Percentiles rank a stretch among this genome's conserved stretches.
phyloP scores from a whole-genome alignment of 1,140 invertebrate genomes.

The Branchinecta lindahli region DNA sequence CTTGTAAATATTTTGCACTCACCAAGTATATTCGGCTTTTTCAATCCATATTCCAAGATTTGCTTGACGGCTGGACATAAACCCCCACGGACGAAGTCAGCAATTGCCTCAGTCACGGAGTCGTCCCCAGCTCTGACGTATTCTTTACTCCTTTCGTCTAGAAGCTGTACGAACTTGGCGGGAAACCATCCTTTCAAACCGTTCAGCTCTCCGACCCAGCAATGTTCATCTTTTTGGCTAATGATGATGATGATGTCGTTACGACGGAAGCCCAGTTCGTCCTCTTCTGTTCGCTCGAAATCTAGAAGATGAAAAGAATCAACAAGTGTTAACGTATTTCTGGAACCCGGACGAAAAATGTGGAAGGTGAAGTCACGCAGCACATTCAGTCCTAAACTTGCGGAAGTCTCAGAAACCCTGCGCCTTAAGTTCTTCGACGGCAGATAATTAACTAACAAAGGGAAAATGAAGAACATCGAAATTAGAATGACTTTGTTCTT shows the following conservation, averaged over 20 bases:
- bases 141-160: constrained; percentile 92
- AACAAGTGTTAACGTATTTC: background rate
- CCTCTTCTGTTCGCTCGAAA: constrained; percentile 95
- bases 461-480: too few species aligned
- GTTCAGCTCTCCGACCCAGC: constrained; percentile 98
- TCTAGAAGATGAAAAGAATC: constrained; percentile 47
- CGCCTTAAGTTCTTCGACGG: too few species aligned
- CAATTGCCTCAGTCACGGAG: constrained; percentile 84
- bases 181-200: constrained; percentile 97
- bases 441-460: too few species aligned
- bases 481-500: too few species aligned
- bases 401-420: too few species aligned
- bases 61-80: constrained; percentile 86
- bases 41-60: constrained; percentile 91
- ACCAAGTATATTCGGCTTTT: constrained; percentile 58
- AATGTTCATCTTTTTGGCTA: constrained; percentile 96
- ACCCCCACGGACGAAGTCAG: constrained; percentile 85
- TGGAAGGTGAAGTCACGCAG: background rate
- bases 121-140: constrained; percentile 96
- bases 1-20: constrained; percentile 16
- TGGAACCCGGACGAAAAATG: too few species aligned
- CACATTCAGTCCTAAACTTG: too few species aligned
- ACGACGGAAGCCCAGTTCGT: constrained; percentile 93
- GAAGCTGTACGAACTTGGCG: constrained; percentile 85
- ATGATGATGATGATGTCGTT: constrained; percentile 97